phyloP scores from a whole-genome alignment of 2,888 invertebrate genomes.

The Cerceris ruficornis region DNA sequence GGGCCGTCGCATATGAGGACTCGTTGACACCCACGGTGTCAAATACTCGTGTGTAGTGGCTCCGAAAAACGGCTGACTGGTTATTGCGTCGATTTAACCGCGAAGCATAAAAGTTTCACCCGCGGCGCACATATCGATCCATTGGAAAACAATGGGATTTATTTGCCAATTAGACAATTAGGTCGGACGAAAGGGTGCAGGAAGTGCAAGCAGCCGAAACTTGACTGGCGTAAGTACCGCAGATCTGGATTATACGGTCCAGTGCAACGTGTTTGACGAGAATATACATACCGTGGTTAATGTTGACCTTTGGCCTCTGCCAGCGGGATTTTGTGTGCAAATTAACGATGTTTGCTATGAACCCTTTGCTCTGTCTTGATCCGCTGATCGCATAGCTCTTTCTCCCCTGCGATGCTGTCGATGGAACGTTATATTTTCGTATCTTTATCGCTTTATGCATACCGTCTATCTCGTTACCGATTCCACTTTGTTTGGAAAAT shows the following conservation, averaged over 20 bases:
- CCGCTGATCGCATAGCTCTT: constrained; percentile 41
- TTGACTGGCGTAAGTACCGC: constrained; percentile 61
- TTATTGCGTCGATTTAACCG: constrained; percentile 9
- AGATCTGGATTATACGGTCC: constrained; percentile 76
- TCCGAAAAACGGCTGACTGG: constrained; percentile 20
- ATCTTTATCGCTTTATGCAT: constrained; percentile 1
- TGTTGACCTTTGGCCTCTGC: constrained; percentile 80
- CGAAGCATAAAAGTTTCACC: constrained; percentile 35
- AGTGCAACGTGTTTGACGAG: constrained; percentile 78
- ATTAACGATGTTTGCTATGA: constrained; percentile 80
- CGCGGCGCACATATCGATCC: constrained; percentile 59
- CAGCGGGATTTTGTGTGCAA: constrained; percentile 74
- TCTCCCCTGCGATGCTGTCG: background rate
- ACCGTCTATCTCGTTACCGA: too few species aligned
- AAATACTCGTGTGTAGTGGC: constrained; percentile 28
- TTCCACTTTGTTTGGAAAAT: too few species aligned
- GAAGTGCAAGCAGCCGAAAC: constrained; percentile 43
- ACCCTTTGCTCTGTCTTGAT: constrained; percentile 71
- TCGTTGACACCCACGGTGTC: constrained; percentile 52
- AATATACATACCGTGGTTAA: constrained; percentile 71
- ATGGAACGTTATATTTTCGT: background rate
- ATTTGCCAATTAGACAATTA: constrained; percentile 80
- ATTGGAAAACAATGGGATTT: constrained; percentile 77
- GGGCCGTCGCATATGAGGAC: constrained; percentile 12
- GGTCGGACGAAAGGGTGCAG: constrained; percentile 59